Base-by-base conservation (phyloP, 2,113 vertebrate genomes). In the Butastur rufipennis region DNA sequence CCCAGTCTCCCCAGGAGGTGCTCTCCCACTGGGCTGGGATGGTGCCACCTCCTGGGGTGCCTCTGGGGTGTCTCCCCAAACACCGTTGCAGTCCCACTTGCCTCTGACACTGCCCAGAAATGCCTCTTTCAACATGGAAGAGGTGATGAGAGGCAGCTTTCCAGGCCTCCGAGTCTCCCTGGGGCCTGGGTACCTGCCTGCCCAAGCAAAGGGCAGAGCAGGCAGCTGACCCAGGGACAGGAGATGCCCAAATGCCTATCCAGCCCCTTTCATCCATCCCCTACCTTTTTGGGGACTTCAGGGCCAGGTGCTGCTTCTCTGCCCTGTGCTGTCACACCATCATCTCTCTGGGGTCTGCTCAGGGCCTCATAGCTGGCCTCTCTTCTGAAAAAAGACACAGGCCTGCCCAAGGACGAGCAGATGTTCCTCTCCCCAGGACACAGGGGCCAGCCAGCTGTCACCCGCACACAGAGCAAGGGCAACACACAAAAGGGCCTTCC, bases 391-490 rank as follows among this genome's bases (percentile, higher is more conserved):
- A 42, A 45, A 58, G 65, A 71, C 70, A 81, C 5, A 40, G 38
- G 42, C 23, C 61, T 81, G 83, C 81, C 43, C 0, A 0, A 74
- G 68, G 81, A 67, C 0, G 7, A 91, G 81, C 93, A 91, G 91
- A 84, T 96, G 81, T 96, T 95, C 56, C 61, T 84, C 14, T 85
- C 83, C 40, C 56, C 1, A 0, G 84, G 73, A 93, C 1, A 6
- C 34, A 40, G 48, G 73, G 93, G 84, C 84, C 84, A 94, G 93
- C 84, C 91, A 89, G 81, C 73, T 81, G 81, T 91, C 91, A 95
- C 81, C 56, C 1, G 0, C 0, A 0, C 53, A 62, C 43, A 59
- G 55, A 91, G 23, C 73, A 65, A 42, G 68, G 77, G 53, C 65
- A 89, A 43, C 40, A 14, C 21, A n/a, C 47, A 75, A 11, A 89